Evolutionary conservation across 35 echinoderm and acorn worm genomes (phyloP), one percentile per base, ranked within the genome.

Genomic region (Stichopus chloronotus): DNA sequence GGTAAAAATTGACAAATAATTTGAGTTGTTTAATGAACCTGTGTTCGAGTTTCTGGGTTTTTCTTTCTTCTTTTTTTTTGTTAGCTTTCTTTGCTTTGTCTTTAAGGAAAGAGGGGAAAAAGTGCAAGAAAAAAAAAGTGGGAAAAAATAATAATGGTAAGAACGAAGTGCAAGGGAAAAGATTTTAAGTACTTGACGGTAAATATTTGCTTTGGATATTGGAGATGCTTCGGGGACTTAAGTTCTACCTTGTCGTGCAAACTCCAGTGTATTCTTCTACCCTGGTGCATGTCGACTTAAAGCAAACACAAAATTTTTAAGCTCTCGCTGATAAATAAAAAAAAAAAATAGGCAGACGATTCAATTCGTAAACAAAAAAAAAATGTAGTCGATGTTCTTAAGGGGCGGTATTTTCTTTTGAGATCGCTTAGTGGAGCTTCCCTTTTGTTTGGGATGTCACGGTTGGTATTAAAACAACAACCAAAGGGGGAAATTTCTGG

Each of bases 401-500:
- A 43, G 30, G 57, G 13, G 82, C 82, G 55, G 56, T 58, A 25
- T 78, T 78, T 85, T 79, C 0, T 5, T 83, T 74, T 74, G 69
- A 74, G 69, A 74, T 23, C n/a, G 20, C 8, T 56, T 85, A 85
- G n/a, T 43, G 30, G 30, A 19, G 69, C 69, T 74, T 74, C 22
- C 30, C 20, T n/a, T 85, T 85, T 85, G 82, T 85, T 85, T 43
- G 22, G 82, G 58, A 58, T 85, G 55, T 85, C 25, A 58, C 20
- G 22, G 82, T 85, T 85, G 82, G 82, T 85, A 58, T 58, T 85
- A 85, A 58, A 85, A 85, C 4, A 85, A 85, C 82, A 85, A 85
- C 82, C 82, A 56, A 85, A 1, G 82, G 55, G 21, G 52, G 6
- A 17, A 24, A 74, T 74, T 74, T 74, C 69, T 74, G 22, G 19